Evolutionary conservation across 2,888 invertebrate species (phyloP), one percentile per base, ranked within the genome.

Genomic region (Clusia tigrina): DNA sequence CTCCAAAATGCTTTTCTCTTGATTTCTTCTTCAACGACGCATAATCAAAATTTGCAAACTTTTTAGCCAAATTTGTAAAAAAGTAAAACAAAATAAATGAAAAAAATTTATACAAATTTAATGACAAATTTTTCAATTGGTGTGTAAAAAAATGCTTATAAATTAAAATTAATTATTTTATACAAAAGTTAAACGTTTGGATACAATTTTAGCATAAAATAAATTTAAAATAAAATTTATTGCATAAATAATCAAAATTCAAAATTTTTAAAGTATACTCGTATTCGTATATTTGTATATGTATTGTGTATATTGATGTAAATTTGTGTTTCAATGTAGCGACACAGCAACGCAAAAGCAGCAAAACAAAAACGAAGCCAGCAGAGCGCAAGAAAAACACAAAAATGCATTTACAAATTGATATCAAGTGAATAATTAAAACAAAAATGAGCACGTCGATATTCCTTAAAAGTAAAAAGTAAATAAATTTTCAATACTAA

Each of bases 381-480:
- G 62, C 64, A 67, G 62, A 66, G 66, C 66, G 67, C 65, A 66
- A 68, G 64, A 67, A 46, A 56, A 58, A 62, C 38, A 20, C 37
- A 20, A 48, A 63, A 65, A 60, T 56, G 38, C 48, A 51, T 58
- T 51, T 48, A 10, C 32, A 55, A 37, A 63, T n/a, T n/a, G n/a
- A n/a, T n/a, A 63, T 67, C 65, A 61, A 68, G 67, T 67, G 46
- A 67, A 68, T 56, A 64, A 71, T 67, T 66, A 68, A 70, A 72
- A 72, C 69, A 69, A 69, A 68, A 72, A 76, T 71, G 76, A 76
- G 76, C 76, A 76, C 76, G 76, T 73, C 74, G 74, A 76, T 76
- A 76, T 76, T 76, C 76, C 76, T 76, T 74, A 73, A 72, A 71
- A 67, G 67, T 63, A 62, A 68, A 64, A 62, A 68, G 65, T 60